Base-by-base conservation (phyloP, 2,113 vertebrate species). In the Hemiscyllium ocellatum region DNA sequence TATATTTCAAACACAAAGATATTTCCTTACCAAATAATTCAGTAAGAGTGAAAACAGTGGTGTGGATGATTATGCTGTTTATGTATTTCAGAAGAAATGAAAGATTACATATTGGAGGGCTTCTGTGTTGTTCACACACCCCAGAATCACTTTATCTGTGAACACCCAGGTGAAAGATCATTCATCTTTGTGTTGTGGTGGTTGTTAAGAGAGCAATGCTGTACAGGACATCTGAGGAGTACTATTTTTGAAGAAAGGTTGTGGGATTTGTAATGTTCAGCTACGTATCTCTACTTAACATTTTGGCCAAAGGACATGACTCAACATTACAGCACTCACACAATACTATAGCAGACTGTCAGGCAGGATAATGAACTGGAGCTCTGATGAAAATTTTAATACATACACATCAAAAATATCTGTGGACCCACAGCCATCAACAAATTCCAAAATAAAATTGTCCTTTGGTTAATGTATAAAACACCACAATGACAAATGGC, bases 161-260 rank as follows among this genome's bases (percentile, higher is more conserved):
- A 26, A 29, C 87, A 90, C 7, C 19, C 52, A 17, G 26, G 56
- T 65, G 56, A n/a, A 89, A 15, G 24, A 1, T 29, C 52, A 87
- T 52, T 89, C 19, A n/a, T 66, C 37, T 83, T 42, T 91, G 56
- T 91, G n/a, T 91, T 66, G 37, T 91, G 89, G 61, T 91, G 89
- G 89, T 22, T 3, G 87, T 61, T 61, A 56, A 91, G 26, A 24
- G 24, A 56, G 20, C 15, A n/a, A 91, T n/a, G 12, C 12, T 61
- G n/a, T 61, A 19, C 17, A 42, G 19, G 37, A 83, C 17, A 17
- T 4, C 37, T 22, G n/a, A 42, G 6, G 3, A 47, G 42, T 4
- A 37, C 33, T 66, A 61, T n/a, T 65, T 91, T 29, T 66, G 2
- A 33, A 61, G 15, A 2, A 56, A 12, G 42, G 42, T 52, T 1